phyloP scores from a whole-genome alignment of 2,797 vertebrate species.

The Tauraco hartlaubi region DNA sequence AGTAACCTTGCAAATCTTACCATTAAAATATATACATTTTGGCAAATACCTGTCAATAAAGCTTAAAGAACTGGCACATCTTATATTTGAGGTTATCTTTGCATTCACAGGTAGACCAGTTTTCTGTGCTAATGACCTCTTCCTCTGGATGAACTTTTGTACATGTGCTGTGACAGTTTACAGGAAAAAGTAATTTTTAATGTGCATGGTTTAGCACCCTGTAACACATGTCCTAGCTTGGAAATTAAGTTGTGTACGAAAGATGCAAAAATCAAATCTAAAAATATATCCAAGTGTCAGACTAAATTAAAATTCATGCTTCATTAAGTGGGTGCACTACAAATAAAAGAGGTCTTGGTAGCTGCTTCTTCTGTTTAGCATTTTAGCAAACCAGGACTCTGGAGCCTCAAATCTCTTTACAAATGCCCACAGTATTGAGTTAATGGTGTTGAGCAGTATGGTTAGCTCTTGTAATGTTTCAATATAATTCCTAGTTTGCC shows the following conservation, averaged over 20 bases:
- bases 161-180: neutral
- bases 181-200: neutral
- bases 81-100: neutral
- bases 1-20: neutral
- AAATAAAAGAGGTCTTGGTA: neutral
- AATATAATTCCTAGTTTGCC: neutral
- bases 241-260: neutral
- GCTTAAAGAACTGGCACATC: neutral
- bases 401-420: neutral
- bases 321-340: neutral
- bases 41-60: neutral
- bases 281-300: slow-evolving; percentile 44
- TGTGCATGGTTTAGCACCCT: neutral
- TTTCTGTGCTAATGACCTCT: neutral
- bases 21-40: neutral
- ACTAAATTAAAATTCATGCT: slow-evolving; percentile 37
- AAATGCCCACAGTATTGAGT: neutral
- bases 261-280: slow-evolving; percentile 7
- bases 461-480: neutral
- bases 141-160: neutral
- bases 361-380: neutral
- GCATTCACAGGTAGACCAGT: neutral
- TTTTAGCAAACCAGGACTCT: neutral
- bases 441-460: neutral
- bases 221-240: neutral